These are phyloP conservation scores for Xiphophorus hellerii DNA, from an alignment of 2,113 vertebrate species.

Conservation along the genomic window DNA sequence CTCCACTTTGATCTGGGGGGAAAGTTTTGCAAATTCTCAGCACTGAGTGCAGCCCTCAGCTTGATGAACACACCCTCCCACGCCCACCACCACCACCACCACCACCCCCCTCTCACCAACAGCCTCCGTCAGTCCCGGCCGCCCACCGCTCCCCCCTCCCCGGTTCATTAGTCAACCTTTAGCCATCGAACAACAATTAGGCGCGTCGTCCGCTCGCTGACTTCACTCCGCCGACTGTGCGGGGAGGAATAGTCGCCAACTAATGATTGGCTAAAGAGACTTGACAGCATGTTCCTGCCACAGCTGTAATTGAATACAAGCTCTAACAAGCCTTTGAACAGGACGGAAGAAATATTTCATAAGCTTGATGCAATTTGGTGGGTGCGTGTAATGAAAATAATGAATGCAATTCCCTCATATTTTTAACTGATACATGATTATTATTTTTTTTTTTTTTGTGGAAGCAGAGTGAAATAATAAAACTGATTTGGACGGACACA, in stretches of 20 bases:
- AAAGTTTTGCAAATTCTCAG: constrained; percentile 83
- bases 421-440: constrained; percentile 61
- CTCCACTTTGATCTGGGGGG: constrained; percentile 82
- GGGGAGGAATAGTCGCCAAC: constrained; percentile 80
- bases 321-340: constrained; percentile 88
- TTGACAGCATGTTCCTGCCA: constrained; percentile 85
- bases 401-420: constrained; percentile 73
- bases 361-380: constrained; percentile 87
- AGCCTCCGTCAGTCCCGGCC: constrained; percentile 72
- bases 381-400: constrained; percentile 76
- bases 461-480: constrained; percentile 55
- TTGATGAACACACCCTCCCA: neutral
- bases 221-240: constrained; percentile 63
- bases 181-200: constrained; percentile 86
- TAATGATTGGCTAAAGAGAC: constrained; percentile 90
- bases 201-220: constrained; percentile 76
- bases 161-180: constrained; percentile 90
- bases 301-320: constrained; percentile 88
- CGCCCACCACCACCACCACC: constrained; percentile 19
- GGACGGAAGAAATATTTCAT: constrained; percentile 86
- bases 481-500: constrained; percentile 49
- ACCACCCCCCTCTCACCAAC: constrained; percentile 44
- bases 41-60: constrained; percentile 65
- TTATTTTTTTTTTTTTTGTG: constrained; percentile 34
- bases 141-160: constrained; percentile 66